Evolutionary conservation across 2,797 vertebrate genomes (phyloP).

Genomic region (Octomys mimax): DNA sequence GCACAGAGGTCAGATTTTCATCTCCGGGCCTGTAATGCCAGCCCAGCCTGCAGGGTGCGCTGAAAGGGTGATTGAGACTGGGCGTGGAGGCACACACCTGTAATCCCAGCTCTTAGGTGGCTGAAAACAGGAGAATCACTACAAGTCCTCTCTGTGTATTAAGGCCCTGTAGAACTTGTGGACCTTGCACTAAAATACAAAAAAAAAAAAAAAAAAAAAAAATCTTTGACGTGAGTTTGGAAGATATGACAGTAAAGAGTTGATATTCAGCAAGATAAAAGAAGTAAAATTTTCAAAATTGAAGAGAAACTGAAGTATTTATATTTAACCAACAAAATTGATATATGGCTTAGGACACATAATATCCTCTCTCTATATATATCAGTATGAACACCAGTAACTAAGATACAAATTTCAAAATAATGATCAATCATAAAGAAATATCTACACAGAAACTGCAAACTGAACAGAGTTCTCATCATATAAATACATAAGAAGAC

Average conservation of each 20-base stretch:
- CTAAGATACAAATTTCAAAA: background rate
- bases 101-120: no score
- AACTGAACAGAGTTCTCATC: background rate
- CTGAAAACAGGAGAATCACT: no score
- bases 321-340: background rate
- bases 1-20: no score
- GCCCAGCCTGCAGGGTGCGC: no score
- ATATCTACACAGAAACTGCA: background rate
- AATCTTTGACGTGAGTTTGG: background rate
- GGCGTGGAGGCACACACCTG: no score
- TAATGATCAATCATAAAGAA: background rate
- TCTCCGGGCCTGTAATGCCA: no score
- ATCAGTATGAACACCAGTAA: background rate
- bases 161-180: no score
- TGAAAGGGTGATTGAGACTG: no score
- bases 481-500: background rate
- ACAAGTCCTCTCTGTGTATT: no score
- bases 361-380: background rate
- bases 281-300: background rate
- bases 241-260: background rate
- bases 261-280: background rate
- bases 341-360: background rate
- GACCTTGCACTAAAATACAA: no score
- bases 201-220: no score
- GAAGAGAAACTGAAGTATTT: background rate